Evolutionary conservation across 2,113 vertebrate species (phyloP).

Genomic region (Guaruba guarouba): DNA sequence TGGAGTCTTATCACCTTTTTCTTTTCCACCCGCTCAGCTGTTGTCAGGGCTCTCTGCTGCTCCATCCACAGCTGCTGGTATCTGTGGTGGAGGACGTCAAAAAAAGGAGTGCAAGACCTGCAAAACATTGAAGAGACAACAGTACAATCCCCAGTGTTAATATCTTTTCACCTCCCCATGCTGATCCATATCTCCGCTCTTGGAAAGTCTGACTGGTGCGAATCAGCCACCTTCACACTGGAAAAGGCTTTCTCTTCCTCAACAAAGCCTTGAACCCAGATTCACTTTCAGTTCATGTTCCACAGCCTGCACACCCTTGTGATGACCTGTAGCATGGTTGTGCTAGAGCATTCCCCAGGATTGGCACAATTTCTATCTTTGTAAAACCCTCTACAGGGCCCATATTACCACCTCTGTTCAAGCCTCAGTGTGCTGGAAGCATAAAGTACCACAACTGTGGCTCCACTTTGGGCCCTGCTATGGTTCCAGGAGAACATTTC

Average conservation of each 20-base stretch:
- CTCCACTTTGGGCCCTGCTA: neutral
- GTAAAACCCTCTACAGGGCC: neutral
- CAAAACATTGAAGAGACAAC: neutral
- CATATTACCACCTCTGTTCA: neutral
- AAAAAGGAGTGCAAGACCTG: conserved; percentile 82
- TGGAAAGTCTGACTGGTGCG: neutral
- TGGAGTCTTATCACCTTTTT: conserved; percentile 67
- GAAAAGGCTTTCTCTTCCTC: neutral
- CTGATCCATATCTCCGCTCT: neutral
- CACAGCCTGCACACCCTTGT: neutral
- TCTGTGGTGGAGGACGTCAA: conserved; percentile 81
- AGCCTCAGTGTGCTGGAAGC: neutral
- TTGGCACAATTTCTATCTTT: neutral
- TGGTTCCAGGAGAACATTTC: neutral
- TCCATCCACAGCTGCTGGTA: conserved; percentile 83
- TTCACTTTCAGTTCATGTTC: neutral
- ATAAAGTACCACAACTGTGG: neutral
- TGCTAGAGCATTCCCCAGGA: neutral
- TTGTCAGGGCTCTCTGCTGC: conserved; percentile 72
- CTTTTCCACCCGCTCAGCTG: conserved; percentile 23
- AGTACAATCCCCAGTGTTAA: neutral
- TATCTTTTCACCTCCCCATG: neutral
- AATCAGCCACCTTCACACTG: accelerated
- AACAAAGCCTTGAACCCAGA: neutral
- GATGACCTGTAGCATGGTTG: neutral